These are phyloP conservation scores for Drosophila borborema DNA, from an alignment of 2,888 invertebrate species.

Conservation along the genomic window DNA sequence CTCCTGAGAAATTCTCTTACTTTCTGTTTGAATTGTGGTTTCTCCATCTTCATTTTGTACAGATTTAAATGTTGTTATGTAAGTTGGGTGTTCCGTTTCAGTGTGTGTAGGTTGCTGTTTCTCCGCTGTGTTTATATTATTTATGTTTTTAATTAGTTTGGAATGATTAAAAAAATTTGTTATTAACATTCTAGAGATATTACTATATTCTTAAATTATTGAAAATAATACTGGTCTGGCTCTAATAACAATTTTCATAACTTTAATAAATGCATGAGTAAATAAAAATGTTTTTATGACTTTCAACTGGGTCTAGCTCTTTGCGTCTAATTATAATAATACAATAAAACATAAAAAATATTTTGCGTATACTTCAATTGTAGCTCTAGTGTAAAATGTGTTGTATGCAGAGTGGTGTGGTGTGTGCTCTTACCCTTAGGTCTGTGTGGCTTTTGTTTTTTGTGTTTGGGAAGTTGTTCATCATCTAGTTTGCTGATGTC, in stretches of 20 bases:
- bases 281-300: neutral
- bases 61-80: conserved; percentile 85
- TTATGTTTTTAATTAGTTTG: conserved; percentile 26
- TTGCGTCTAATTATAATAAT: neutral
- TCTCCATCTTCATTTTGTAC: conserved; percentile 83
- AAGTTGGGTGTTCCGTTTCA: conserved; percentile 83
- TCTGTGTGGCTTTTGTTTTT: conserved; percentile 80
- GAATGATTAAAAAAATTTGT: conserved; percentile 56
- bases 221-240: neutral
- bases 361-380: conserved; percentile 56
- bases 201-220: neutral
- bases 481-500: conserved; percentile 84
- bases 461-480: conserved; percentile 75
- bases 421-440: conserved; percentile 83
- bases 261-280: neutral
- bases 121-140: conserved; percentile 70
- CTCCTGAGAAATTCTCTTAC: conserved; percentile 83
- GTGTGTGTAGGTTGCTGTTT: conserved; percentile 73
- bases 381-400: conserved; percentile 48
- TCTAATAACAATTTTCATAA: neutral
- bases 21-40: conserved; percentile 83
- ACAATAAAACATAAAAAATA: conserved; percentile 8
- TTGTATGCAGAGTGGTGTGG: conserved; percentile 64
- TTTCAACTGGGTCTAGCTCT: neutral
- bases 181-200: conserved; percentile 38